phyloP scores from a whole-genome alignment of 1,140 invertebrate genomes.

The Ostrea denselamellosa region DNA sequence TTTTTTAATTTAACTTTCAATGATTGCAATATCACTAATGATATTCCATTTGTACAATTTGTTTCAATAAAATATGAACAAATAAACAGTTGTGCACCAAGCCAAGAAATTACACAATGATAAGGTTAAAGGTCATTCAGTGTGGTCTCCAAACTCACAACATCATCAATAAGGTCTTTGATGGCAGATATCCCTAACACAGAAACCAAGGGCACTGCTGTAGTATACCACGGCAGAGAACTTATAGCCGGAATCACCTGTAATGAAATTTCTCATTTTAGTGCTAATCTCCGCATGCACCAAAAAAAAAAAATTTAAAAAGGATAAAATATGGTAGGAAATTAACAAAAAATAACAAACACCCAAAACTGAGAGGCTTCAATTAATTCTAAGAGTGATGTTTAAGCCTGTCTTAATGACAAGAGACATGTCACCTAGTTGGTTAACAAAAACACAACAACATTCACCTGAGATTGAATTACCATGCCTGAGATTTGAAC shows the following conservation, averaged over 20 bases:
- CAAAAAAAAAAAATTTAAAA: background rate
- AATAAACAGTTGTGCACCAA: background rate
- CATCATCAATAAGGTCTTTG: conserved; percentile 99
- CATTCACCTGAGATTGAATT: too few species aligned
- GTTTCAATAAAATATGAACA: background rate
- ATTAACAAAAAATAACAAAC: conserved; percentile 12
- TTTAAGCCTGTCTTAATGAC: background rate
- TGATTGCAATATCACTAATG: too few species aligned
- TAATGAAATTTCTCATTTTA: conserved; percentile 45
- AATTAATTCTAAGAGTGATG: background rate
- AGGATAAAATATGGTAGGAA: background rate
- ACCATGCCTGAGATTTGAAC: too few species aligned
- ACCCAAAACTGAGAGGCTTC: background rate
- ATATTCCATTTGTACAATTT: background rate
- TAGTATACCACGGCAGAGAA: conserved; percentile 97
- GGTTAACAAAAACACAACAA: too few species aligned
- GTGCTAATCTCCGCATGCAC: background rate
- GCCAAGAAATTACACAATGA: background rate
- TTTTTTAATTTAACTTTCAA: too few species aligned
- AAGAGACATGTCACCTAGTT: background rate
- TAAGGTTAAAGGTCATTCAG: conserved; percentile 19
- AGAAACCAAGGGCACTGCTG: conserved; percentile 96
- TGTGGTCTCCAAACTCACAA: conserved; percentile 86
- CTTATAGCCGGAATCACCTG: conserved; percentile 98
- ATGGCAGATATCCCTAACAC: conserved; percentile 96